phyloP scores from a whole-genome alignment of 2,888 invertebrate species.

The Adineta ricciae region DNA sequence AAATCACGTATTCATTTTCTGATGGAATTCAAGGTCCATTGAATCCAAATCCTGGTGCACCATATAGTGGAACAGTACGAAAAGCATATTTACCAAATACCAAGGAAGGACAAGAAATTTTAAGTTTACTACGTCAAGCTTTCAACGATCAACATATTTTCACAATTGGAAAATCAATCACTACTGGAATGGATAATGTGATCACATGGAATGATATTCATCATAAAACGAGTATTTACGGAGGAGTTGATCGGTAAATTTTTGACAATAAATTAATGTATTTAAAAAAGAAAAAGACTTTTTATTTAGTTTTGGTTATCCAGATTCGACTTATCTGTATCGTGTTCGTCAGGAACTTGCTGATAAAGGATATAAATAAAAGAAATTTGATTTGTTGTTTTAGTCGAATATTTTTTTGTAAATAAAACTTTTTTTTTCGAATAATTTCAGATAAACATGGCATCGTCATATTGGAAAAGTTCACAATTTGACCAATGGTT shows the following conservation, averaged over 20 bases:
- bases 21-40: slow-evolving; percentile 38
- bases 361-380: slow-evolving; percentile 39
- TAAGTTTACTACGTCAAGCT: slow-evolving; percentile 39
- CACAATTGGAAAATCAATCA: slow-evolving; percentile 41
- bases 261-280: neutral
- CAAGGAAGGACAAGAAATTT: slow-evolving; percentile 39
- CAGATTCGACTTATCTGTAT: slow-evolving; percentile 40
- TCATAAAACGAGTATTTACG: slow-evolving; percentile 41
- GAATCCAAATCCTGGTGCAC: slow-evolving; percentile 41
- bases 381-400: neutral
- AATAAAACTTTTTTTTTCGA: neutral
- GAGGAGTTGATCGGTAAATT: slow-evolving; percentile 39
- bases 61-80: slow-evolving; percentile 38
- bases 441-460: neutral
- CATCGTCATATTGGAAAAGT: slow-evolving; percentile 10
- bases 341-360: slow-evolving; percentile 41
- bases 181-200: slow-evolving; percentile 39
- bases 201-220: slow-evolving; percentile 45
- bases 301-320: slow-evolving; percentile 41
- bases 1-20: slow-evolving; percentile 37
- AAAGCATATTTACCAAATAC: slow-evolving; percentile 42
- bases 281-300: too few relatives aligned
- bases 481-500: slow-evolving; percentile 64
- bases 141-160: slow-evolving; percentile 41
- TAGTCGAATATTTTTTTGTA: neutral